These are phyloP conservation scores for Drosophila niveifrons DNA, from an alignment of 2,888 invertebrate species.

Conservation along the genomic window DNA sequence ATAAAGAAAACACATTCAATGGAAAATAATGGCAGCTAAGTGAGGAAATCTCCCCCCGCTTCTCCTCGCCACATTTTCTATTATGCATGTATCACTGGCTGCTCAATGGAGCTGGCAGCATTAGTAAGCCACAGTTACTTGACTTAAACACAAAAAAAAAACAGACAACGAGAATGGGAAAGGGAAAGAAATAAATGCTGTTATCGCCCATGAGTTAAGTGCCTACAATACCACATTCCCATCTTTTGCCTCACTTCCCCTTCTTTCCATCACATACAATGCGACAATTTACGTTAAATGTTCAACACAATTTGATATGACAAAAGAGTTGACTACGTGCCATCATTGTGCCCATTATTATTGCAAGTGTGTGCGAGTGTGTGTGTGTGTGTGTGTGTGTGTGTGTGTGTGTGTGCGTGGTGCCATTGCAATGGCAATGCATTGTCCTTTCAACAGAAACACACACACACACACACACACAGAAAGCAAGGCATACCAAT, in stretches of 20 bases:
- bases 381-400: constrained; percentile 47
- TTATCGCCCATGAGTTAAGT: constrained; percentile 59
- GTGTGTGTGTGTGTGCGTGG: constrained; percentile 49
- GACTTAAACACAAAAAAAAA: constrained; percentile 8
- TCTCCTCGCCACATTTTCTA: constrained; percentile 17
- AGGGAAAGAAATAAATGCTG: not conserved
- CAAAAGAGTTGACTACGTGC: constrained; percentile 81
- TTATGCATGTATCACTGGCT: constrained; percentile 22
- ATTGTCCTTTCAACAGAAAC: constrained; percentile 59
- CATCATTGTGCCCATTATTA: constrained; percentile 72
- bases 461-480: not conserved
- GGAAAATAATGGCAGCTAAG: constrained; percentile 35
- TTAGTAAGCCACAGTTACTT: constrained; percentile 24
- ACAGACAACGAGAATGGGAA: not conserved
- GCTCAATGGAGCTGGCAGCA: constrained; percentile 30
- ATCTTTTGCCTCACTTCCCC: not conserved
- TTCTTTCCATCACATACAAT: constrained; percentile 46
- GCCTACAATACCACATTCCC: constrained; percentile 55
- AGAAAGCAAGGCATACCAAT: constrained; percentile 22
- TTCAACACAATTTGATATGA: constrained; percentile 77
- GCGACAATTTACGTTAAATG: constrained; percentile 80
- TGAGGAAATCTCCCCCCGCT: not conserved
- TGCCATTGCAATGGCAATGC: too few species aligned
- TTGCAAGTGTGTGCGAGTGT: constrained; percentile 50
- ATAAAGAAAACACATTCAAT: constrained; percentile 29